A percentile compares a stretch with the other conserved stretches of the same genome.
Conservation (phyloP, 2,113 vertebrate species). For the Petrocephalus microphthalmus region DNA sequence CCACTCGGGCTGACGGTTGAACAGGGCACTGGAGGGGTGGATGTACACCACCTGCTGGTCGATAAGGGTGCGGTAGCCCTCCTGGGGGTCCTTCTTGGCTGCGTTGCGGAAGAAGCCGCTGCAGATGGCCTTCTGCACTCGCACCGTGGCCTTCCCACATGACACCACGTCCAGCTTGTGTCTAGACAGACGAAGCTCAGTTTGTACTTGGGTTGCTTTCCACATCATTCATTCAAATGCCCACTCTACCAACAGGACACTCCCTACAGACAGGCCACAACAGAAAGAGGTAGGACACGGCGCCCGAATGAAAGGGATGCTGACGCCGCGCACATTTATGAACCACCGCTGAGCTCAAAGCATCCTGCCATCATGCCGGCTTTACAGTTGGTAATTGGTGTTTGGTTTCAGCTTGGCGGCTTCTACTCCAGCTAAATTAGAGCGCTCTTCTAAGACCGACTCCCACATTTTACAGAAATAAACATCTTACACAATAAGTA, state of each 20-base stretch:
- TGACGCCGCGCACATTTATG: neutral
- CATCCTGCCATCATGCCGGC: neutral
- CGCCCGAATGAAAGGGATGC: neutral
- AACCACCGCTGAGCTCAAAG: neutral
- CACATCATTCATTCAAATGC: neutral
- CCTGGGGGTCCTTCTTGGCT: slow-evolving; percentile 95
- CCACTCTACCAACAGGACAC: neutral
- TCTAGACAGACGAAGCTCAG: slow-evolving; percentile 48
- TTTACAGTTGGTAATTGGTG: neutral
- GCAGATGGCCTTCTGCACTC: slow-evolving; percentile 96
- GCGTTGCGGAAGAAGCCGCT: slow-evolving; percentile 97
- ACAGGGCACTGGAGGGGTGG: slow-evolving; percentile 93
- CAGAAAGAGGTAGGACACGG: neutral
- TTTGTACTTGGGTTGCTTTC: neutral
- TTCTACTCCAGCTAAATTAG: neutral
- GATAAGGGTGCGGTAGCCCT: slow-evolving; percentile 91
- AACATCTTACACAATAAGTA: neutral
- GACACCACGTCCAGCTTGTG: slow-evolving; percentile 97
- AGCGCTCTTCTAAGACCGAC: neutral
- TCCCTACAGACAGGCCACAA: neutral
- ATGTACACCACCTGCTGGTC: slow-evolving; percentile 98
- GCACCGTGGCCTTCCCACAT: slow-evolving; percentile 90
- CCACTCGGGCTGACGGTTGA: slow-evolving; percentile 97
- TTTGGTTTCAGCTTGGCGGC: neutral
- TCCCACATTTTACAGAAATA: neutral